These are phyloP conservation scores for Miniopterus natalensis DNA, from an alignment of 2,113 vertebrate genomes.

Conservation along the genomic window DNA sequence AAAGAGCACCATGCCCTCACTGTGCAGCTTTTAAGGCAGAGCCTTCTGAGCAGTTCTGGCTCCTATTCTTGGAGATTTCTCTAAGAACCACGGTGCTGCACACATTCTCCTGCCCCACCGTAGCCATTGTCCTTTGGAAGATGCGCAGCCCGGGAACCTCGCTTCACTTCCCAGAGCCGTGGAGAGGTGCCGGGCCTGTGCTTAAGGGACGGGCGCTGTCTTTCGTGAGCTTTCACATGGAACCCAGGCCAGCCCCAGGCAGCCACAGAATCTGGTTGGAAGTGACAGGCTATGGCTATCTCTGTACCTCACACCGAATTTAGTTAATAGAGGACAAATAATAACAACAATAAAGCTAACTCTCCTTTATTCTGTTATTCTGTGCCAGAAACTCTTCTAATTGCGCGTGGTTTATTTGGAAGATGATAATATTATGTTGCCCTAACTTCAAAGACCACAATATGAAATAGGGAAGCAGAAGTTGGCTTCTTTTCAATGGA, in stretches of 20 bases:
- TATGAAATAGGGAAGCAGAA: not conserved
- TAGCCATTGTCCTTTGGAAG: not conserved
- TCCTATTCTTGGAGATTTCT: not conserved
- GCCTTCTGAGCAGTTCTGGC: not conserved
- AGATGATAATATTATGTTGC: not conserved
- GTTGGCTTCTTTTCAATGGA: not conserved
- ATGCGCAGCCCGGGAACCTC: not conserved
- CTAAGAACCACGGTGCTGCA: not conserved
- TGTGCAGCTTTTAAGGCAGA: not conserved
- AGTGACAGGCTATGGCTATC: too few species aligned
- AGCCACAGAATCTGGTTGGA: not conserved
- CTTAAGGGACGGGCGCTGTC: not conserved
- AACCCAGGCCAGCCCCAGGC: not conserved
- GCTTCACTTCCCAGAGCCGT: not conserved
- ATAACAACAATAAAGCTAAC: not conserved
- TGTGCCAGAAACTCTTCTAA: not conserved
- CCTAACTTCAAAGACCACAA: not conserved
- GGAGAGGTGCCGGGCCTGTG: not conserved
- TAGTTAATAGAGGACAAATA: not conserved
- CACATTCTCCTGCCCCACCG: not conserved
- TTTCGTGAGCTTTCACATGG: not conserved
- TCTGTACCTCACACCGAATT: not conserved
- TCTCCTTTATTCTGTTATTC: not conserved
- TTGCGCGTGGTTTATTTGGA: not conserved
- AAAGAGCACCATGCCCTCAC: not conserved